Conservation (phyloP, 1,140 invertebrate genomes). For the Ips typographus region DNA sequence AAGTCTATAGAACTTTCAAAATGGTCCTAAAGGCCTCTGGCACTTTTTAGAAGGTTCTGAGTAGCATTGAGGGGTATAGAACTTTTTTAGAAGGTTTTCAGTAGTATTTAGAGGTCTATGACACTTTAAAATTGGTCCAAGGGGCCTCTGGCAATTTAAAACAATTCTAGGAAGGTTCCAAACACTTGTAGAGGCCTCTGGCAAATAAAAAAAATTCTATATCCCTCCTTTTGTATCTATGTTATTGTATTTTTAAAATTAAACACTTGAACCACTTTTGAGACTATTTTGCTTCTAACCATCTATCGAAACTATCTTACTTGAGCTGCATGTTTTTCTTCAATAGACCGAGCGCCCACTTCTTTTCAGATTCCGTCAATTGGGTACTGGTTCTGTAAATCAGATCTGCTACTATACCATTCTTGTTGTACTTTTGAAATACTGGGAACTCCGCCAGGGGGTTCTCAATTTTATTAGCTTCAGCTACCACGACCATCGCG, state of each 20-base stretch:
- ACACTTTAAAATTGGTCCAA: too few species aligned
- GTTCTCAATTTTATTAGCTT: slow-evolving; percentile 52
- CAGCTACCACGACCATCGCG: slow-evolving; percentile 48
- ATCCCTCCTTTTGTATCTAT: not conserved
- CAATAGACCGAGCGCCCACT: slow-evolving; percentile 60
- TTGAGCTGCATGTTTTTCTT: slow-evolving; percentile 63
- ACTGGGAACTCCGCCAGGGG: slow-evolving; percentile 52
- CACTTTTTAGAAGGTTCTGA: too few species aligned
- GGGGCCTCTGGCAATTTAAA: too few species aligned
- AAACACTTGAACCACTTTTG: not conserved
- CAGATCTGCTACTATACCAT: slow-evolving; percentile 50
- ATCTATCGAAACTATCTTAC: slow-evolving; percentile 47
- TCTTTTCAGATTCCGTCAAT: slow-evolving; percentile 44
- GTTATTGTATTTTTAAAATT: not conserved
- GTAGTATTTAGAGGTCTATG: too few species aligned
- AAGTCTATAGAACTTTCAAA: too few species aligned
- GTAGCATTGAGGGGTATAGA: too few species aligned
- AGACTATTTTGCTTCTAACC: not conserved
- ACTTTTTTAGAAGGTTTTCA: too few species aligned
- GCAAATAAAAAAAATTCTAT: not conserved
- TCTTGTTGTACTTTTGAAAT: slow-evolving; percentile 51
- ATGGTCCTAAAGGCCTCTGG: too few species aligned
- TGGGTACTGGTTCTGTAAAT: slow-evolving; percentile 41
- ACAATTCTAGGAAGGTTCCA: too few species aligned
- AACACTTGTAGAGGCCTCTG: too few species aligned